phyloP scores from a whole-genome alignment of 1,140 invertebrate genomes.

The Dreissena rostriformis region DNA sequence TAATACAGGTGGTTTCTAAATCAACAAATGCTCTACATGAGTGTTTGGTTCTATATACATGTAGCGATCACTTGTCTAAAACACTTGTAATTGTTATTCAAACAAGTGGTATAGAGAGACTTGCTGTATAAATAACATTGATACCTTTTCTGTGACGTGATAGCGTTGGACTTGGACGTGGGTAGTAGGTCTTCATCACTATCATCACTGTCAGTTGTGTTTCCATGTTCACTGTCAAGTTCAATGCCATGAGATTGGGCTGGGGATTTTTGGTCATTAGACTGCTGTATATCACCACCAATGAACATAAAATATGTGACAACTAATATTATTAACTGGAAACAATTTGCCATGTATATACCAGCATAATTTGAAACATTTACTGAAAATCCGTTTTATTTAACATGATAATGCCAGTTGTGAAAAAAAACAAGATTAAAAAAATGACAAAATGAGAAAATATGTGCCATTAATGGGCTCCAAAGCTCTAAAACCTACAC shows the following conservation, averaged over 20 bases:
- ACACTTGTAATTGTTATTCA: too few relatives aligned
- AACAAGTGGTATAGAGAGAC: too few relatives aligned
- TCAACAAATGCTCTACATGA: too few relatives aligned
- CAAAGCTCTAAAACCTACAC: slow-evolving; percentile 26
- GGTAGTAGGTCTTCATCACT: slow-evolving; percentile 34
- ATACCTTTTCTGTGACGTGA: slow-evolving; percentile 39
- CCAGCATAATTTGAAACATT: slow-evolving; percentile 16
- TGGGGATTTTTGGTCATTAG: slow-evolving; percentile 10
- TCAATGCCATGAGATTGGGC: slow-evolving; percentile 19
- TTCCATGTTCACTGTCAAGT: slow-evolving; percentile 37
- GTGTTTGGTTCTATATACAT: too few relatives aligned
- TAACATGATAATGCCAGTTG: too few relatives aligned
- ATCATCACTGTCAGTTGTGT: background rate
- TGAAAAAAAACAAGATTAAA: background rate
- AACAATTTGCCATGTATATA: slow-evolving; percentile 21
- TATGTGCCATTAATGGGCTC: slow-evolving; percentile 27
- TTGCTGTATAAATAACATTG: background rate
- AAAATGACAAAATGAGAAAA: slow-evolving; percentile 17
- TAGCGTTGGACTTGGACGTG: slow-evolving; percentile 20
- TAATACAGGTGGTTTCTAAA: too few relatives aligned
- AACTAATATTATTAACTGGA: slow-evolving; percentile 32
- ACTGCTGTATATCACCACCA: slow-evolving; percentile 2
- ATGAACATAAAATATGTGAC: background rate
- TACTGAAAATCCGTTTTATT: slow-evolving; percentile 36
- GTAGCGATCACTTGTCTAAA: too few relatives aligned